Evolutionary conservation across 2,113 vertebrate genomes (phyloP), one percentile per base, ranked within the genome.

Genomic region (Anas platyrhynchos): DNA sequence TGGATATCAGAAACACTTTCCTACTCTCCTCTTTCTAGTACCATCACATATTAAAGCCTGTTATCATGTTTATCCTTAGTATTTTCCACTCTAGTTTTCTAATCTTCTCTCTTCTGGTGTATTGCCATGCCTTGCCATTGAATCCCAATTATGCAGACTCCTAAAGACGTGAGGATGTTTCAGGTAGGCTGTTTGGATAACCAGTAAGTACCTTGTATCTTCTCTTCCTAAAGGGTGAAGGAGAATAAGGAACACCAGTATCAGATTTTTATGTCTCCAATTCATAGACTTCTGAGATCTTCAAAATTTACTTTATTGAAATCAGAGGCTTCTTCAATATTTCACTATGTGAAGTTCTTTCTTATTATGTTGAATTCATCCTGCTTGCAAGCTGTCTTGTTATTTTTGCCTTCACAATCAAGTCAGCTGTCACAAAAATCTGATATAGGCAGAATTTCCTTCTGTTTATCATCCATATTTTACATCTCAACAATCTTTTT

Each of bases 381-480:
- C 29, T 85, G 27, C 29, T 86, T 94, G 22, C 36, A 88, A 85
- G 59, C 81, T 94, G 78, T 85, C 71, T 59, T 91, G 36, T 88
- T 86, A 74, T 86, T 95, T 34, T 89, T 46, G 83, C 20, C 52
- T 80, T 59, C 41, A 55, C 12, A 83, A 52, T 59, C 16, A 46
- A 27, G 66, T 94, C 75, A 88, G 29, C 65, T 96, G 88, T 63
- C 68, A 77, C 36, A 74, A n/a, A 71, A 73, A 74, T 13, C 7
- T 56, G 46, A 77, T 63, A 44, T 1, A 87, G 34, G 6, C 44
- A 87, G 62, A 73, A 11, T 86, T 92, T 55, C 50, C 29, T 65
- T 66, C 38, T 26, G 18, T 82, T 91, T 87, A 36, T 26, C 6
- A 68, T 17, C 22, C 32, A 11, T 38, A 81, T 83, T 91, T 79